Conservation (phyloP, 2,888 invertebrate species). For the Hybos culiciformis region DNA sequence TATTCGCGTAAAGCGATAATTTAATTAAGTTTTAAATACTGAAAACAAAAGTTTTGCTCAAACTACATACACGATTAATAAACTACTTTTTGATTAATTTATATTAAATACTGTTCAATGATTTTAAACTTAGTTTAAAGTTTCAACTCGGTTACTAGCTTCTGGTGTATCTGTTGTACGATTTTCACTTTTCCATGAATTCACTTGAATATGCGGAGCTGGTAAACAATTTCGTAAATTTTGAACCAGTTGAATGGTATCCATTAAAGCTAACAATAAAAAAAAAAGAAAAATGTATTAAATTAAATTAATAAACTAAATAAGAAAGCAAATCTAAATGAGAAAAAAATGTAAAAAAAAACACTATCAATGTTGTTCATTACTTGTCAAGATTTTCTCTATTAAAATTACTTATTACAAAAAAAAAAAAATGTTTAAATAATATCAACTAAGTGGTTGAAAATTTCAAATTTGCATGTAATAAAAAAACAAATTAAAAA, state of each 20-base stretch:
- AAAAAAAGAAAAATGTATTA: background rate
- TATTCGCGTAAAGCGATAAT: no score
- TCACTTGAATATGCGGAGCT: conserved; percentile 77
- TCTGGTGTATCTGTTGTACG: conserved; percentile 39
- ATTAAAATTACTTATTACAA: no score
- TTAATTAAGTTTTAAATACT: no score
- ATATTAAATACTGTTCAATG: no score
- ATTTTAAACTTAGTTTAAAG: background rate
- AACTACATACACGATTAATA: no score
- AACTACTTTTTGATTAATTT: no score
- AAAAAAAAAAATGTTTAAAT: background rate
- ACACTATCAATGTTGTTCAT: background rate
- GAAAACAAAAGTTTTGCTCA: no score
- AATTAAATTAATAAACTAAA: background rate
- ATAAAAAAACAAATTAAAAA: background rate
- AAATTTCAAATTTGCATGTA: background rate
- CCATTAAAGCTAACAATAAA: conserved; percentile 51
- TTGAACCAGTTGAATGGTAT: conserved; percentile 76
- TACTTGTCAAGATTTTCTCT: no score
- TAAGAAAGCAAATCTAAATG: conserved; percentile 1
- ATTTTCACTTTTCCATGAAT: conserved; percentile 81
- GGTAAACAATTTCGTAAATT: conserved; percentile 72
- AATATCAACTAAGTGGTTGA: background rate
- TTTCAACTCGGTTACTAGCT: conserved; percentile 12
- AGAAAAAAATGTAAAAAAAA: background rate